phyloP scores from a whole-genome alignment of 2,888 invertebrate genomes.

The Troglohyphantes excavatus region DNA sequence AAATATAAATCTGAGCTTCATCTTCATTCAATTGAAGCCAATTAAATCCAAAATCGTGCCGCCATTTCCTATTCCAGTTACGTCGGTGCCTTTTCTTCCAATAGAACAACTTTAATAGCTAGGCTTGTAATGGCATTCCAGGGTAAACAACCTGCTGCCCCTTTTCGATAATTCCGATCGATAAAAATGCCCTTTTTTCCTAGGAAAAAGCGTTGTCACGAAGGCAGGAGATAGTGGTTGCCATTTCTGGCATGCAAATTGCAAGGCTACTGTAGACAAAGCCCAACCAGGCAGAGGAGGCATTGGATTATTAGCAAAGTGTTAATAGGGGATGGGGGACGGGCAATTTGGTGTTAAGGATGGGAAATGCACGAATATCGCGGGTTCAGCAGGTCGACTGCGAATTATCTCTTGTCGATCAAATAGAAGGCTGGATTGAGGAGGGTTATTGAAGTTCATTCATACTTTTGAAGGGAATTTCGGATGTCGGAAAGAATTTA shows the following conservation, averaged over 20 bases:
- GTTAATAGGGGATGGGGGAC: conserved; percentile 29
- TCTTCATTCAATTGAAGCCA: no score
- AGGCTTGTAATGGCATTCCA: not conserved
- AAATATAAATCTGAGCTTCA: no score
- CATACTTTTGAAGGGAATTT: not conserved
- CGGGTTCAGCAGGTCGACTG: conserved; percentile 37
- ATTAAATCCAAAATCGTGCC: not conserved
- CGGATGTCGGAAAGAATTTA: no score
- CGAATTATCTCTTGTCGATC: conserved; percentile 6
- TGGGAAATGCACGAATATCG: conserved; percentile 30
- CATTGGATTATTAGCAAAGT: conserved; percentile 35
- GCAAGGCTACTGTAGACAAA: conserved; percentile 7
- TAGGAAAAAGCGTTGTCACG: conserved; percentile 20
- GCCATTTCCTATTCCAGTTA: no score
- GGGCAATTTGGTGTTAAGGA: conserved; percentile 12
- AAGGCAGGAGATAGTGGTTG: not conserved
- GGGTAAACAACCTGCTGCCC: conserved; percentile 47
- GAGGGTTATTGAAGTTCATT: conserved; percentile 41
- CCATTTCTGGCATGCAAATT: conserved; percentile 15
- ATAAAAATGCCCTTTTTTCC: not conserved
- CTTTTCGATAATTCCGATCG: not conserved
- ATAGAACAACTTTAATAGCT: not conserved
- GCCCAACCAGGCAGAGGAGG: not conserved
- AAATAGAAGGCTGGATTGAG: not conserved
- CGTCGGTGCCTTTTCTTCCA: not conserved